Percentiles rank a stretch among this genome's conserved stretches.
Evolutionary conservation across 92 coral and sea anemone species (phyloP).

Genomic region (Palythoa grandiflora): DNA sequence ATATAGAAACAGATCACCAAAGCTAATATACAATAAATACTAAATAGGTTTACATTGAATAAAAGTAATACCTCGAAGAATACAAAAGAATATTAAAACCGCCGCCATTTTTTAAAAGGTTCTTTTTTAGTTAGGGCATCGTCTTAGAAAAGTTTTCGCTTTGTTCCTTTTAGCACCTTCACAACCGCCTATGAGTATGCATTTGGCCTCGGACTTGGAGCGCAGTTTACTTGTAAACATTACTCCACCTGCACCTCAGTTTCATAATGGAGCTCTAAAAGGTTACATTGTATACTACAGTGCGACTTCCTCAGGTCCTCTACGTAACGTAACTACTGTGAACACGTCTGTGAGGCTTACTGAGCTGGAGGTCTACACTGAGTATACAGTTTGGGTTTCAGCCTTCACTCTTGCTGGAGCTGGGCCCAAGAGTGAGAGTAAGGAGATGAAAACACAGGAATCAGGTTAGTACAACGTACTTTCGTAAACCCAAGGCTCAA

Average conservation of each 20-base stretch:
- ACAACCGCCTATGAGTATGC: conserved; percentile 73
- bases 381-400: conserved; percentile 71
- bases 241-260: conserved; percentile 58
- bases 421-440: conserved; percentile 69
- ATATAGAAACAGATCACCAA: too few species aligned
- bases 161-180: conserved; percentile 75
- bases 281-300: conserved; percentile 84
- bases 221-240: conserved; percentile 72
- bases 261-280: conserved; percentile 78
- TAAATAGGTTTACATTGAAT: too few species aligned
- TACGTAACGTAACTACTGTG: conserved; percentile 51
- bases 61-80: too few species aligned
- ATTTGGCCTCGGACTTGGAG: conserved; percentile 59
- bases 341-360: conserved; percentile 50
- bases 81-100: too few species aligned
- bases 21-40: too few species aligned
- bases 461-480: conserved; percentile 68
- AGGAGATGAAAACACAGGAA: conserved; percentile 65
- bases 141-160: not conserved
- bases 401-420: conserved; percentile 81
- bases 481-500: too few species aligned
- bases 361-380: conserved; percentile 75
- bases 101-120: too few species aligned
- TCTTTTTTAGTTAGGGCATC: not conserved
- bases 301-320: conserved; percentile 44